Conservation (phyloP, 2,113 vertebrate species). For the Halcyon senegalensis region DNA sequence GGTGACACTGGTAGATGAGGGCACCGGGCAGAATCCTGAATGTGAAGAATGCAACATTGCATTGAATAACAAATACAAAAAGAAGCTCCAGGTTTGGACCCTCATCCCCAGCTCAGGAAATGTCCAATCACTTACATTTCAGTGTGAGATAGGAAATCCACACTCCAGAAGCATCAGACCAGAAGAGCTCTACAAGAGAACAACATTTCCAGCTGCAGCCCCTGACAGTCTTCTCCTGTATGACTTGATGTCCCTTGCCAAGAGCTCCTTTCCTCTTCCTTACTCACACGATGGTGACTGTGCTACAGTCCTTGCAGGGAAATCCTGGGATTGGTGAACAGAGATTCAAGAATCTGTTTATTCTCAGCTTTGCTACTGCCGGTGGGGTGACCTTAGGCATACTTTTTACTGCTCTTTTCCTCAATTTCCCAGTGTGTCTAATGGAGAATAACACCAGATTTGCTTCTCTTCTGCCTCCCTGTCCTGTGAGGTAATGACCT, state of each 20-base stretch:
- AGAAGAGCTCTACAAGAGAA: not conserved
- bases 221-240: not conserved
- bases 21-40: not conserved
- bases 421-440: accelerated
- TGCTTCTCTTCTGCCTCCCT: not conserved
- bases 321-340: accelerated
- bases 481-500: not conserved
- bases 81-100: not conserved
- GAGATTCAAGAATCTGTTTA: not conserved
- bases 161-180: not conserved
- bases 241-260: not conserved
- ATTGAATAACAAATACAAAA: not conserved
- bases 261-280: not conserved
- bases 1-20: not conserved
- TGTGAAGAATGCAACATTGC: no score
- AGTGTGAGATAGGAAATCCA: not conserved
- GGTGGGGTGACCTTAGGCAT: not conserved
- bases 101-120: not conserved
- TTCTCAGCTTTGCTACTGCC: not conserved
- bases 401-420: not conserved
- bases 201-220: not conserved
- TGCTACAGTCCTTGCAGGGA: not conserved
- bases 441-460: not conserved
- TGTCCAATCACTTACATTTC: accelerated
- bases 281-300: accelerated